These are phyloP conservation scores for Sus cebifrons DNA, from an alignment of 2,797 vertebrate genomes.

Conservation along the genomic window DNA sequence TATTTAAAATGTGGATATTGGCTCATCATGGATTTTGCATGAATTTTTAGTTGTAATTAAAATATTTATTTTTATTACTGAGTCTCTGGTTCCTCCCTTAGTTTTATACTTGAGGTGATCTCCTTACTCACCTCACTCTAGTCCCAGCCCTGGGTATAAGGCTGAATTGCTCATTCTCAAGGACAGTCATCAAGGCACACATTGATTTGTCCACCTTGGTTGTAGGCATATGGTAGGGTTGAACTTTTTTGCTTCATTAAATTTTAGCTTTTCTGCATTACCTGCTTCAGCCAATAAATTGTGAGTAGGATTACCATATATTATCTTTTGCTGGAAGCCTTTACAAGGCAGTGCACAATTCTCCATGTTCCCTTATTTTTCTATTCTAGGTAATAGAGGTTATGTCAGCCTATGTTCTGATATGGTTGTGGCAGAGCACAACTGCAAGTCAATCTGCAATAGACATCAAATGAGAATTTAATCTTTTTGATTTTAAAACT, in stretches of 20 bases:
- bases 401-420: neutral
- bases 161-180: neutral
- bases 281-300: neutral
- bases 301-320: neutral
- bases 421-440: neutral
- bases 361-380: neutral
- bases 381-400: neutral
- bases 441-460: neutral
- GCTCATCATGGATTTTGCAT: neutral
- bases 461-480: neutral
- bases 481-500: neutral
- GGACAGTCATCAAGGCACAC: neutral
- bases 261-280: neutral
- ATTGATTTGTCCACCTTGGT: neutral
- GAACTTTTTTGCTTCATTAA: neutral
- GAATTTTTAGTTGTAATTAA: neutral
- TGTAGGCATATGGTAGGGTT: no score
- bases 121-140: neutral
- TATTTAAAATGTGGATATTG: neutral
- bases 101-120: neutral
- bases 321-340: neutral
- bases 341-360: neutral
- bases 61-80: neutral
- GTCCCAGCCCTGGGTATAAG: neutral
- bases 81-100: neutral